Percentiles rank a stretch among this genome's conserved stretches.
phyloP scores from a whole-genome alignment of 1,140 invertebrate species.

The Dermatophagoides farinae region DNA sequence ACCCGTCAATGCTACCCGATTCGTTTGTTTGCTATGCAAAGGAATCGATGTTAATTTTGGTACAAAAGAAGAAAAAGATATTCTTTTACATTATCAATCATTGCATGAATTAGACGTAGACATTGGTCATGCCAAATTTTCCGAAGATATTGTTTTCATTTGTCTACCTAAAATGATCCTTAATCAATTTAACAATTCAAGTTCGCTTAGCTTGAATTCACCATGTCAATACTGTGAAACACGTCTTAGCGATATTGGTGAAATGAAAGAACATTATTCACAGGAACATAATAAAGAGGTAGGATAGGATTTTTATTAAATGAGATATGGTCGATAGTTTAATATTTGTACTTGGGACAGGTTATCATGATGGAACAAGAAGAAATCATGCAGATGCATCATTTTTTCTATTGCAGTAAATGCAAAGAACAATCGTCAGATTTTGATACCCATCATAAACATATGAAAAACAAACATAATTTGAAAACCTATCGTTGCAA shows the following conservation, averaged over 20 bases:
- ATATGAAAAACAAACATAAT: conserved; percentile 21
- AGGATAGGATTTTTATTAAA: not conserved
- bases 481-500: conserved; percentile 21
- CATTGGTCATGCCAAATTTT: conserved; percentile 20
- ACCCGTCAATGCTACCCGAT: conserved; percentile 16
- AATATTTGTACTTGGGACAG: not conserved
- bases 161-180: conserved; percentile 19
- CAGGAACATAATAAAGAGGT: conserved; percentile 19
- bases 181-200: conserved; percentile 13
- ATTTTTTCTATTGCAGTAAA: conserved; percentile 20
- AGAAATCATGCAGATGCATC: conserved; percentile 14
- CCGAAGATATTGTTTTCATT: conserved; percentile 22
- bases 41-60: conserved; percentile 16
- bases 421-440: conserved; percentile 18
- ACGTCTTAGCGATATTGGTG: conserved; percentile 17
- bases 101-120: conserved; percentile 20
- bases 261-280: conserved; percentile 21
- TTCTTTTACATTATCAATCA: conserved; percentile 18
- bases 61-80: conserved; percentile 21
- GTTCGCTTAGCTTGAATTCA: conserved; percentile 18
- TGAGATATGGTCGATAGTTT: too few relatives aligned
- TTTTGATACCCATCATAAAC: conserved; percentile 20
- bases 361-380: conserved; percentile 15
- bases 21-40: conserved; percentile 20
- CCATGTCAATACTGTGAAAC: conserved; percentile 20